Conservation (phyloP, 1,140 invertebrate species). For the Doryteuthis pealeii region DNA sequence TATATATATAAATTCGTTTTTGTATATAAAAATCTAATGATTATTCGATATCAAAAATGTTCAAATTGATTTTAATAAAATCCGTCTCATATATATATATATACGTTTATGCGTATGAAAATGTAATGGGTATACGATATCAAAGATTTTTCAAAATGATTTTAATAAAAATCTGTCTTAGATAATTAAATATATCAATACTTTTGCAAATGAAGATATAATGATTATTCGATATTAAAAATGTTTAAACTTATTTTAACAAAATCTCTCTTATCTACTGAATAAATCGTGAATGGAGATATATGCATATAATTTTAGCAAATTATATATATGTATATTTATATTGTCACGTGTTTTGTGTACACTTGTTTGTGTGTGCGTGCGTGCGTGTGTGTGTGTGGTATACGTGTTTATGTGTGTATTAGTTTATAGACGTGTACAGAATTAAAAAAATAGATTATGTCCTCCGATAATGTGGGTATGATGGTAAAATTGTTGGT, state of each 20-base stretch:
- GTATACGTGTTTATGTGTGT: neutral
- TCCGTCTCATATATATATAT: too few relatives aligned
- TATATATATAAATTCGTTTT: too few relatives aligned
- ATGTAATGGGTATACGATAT: too few relatives aligned
- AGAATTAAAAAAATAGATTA: neutral
- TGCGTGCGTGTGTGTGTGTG: neutral
- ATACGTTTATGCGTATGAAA: too few relatives aligned
- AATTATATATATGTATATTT: neutral
- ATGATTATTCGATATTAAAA: too few relatives aligned
- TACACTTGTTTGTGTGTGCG: neutral
- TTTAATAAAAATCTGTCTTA: too few relatives aligned
- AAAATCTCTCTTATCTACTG: neutral
- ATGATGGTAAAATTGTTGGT: neutral
- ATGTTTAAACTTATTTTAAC: neutral
- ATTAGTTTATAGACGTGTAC: neutral
- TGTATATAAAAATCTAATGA: too few relatives aligned
- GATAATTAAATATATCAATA: too few relatives aligned
- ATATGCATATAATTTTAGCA: neutral
- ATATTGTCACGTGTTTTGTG: neutral
- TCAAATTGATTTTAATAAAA: too few relatives aligned
- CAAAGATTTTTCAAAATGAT: too few relatives aligned
- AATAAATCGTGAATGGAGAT: neutral
- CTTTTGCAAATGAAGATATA: too few relatives aligned
- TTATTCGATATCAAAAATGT: too few relatives aligned
- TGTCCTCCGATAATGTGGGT: neutral